Percentiles rank a stretch among this genome's conserved stretches.
These are phyloP conservation scores for Neoarius graeffei DNA, from an alignment of 2,113 vertebrate genomes.

Conservation along the genomic window DNA sequence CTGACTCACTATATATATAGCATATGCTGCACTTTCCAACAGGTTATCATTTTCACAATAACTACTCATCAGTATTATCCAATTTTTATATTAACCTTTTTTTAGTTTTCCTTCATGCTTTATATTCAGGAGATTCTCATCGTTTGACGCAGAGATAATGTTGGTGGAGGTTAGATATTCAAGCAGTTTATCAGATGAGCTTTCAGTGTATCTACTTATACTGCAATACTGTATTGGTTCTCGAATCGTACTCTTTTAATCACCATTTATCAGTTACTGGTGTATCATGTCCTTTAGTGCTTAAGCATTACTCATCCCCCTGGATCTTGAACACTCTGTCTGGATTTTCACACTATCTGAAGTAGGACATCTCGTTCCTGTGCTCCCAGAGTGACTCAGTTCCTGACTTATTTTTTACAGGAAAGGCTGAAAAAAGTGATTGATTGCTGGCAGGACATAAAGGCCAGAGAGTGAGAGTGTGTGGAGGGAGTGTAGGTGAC, in stretches of 20 bases:
- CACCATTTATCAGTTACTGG: background rate
- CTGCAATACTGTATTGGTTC: background rate
- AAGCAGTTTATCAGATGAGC: background rate
- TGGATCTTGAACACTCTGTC: background rate
- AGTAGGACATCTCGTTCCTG: slow-evolving; percentile 4
- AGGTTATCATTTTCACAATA: background rate
- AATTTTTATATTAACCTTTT: background rate
- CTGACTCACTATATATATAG: slow-evolving; percentile 11
- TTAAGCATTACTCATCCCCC: slow-evolving; percentile 5
- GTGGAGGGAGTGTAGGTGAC: slow-evolving; percentile 50
- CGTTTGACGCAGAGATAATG: background rate
- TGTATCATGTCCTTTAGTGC: background rate
- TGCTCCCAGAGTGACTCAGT: slow-evolving; percentile 16
- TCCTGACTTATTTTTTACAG: background rate
- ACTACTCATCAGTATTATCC: background rate
- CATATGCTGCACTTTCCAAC: background rate
- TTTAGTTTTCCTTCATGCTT: background rate
- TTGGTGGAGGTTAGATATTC: background rate
- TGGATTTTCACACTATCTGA: slow-evolving; percentile 17
- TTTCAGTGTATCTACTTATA: background rate
- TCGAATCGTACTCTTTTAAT: background rate
- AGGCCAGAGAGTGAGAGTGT: slow-evolving; percentile 17
- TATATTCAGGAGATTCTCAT: background rate
- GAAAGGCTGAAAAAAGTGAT: slow-evolving; percentile 30
- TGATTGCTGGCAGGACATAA: slow-evolving; percentile 23